Evolutionary conservation across 2,797 vertebrate genomes (phyloP), one percentile per base, ranked within the genome.

Genomic region (Glyptemys insculpta): DNA sequence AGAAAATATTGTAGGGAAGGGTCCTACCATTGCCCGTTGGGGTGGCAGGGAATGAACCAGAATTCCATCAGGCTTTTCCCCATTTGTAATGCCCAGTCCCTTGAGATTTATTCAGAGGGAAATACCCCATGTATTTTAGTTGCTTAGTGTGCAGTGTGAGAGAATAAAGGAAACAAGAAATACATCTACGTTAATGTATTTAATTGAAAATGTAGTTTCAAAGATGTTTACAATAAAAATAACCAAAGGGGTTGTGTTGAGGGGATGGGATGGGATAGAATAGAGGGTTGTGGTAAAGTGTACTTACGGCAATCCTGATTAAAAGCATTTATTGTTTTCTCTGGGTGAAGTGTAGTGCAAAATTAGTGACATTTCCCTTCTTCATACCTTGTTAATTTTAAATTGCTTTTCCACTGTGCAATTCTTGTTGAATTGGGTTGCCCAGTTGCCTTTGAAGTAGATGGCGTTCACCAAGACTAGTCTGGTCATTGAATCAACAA

Each of bases 401-500:
- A 99, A 99, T 2, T 98, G 95, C 98, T 96, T 98, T 93, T 99
- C 98, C 79, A 41, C 88, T 47, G 99, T 99, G 8, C 50, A 29
- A 3, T 68, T 44, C 56, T 95, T 94, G 6, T 98, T 3, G 68
- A 99, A 99, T 4, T 79, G 93, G 12, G 98, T 87, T 86, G 96
- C 95, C 99, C 99, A 99, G 89, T 90, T 99, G 85, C 99, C 99
- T 97, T 99, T 99, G 97, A 99, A 99, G 96, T 99, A 99, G 93
- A 99, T 98, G 52, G 99, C 99, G 21, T 99, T 99, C 94, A 99
- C 98, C 86, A 99, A 97, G 88, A 99, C 98, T 84, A 99, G 90
- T 54, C 90, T 98, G 3, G 99, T 99, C 93, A 98, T 94, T 1
- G 91, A 1, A 74, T 37, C 12, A 0, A 99, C 57, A 9, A 97